Evolutionary conservation across 1,140 invertebrate species (phyloP).

Genomic region (Pseudachorutes palmiensis): DNA sequence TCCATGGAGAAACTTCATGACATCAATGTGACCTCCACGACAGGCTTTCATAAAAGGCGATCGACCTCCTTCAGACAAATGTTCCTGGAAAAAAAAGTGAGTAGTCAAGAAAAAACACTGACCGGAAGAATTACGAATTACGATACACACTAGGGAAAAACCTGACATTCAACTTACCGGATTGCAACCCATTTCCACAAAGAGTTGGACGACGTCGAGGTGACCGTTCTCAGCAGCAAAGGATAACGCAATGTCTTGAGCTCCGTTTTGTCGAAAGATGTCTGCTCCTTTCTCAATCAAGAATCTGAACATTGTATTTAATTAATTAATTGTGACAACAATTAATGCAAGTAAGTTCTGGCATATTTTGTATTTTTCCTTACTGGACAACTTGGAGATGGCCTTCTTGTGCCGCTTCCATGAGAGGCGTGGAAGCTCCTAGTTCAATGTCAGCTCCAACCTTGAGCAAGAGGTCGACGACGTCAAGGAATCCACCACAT

Average conservation of each 20-base stretch:
- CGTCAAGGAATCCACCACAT: conserved; percentile 93
- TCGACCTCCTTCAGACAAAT: conserved; percentile 85
- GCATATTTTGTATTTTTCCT: conserved; percentile 31
- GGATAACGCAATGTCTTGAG: conserved; percentile 92
- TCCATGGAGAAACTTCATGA: conserved; percentile 89
- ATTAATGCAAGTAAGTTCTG: conserved; percentile 5
- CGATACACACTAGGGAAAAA: too few species aligned
- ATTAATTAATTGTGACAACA: background rate
- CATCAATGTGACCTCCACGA: conserved; percentile 94
- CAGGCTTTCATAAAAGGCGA: conserved; percentile 99
- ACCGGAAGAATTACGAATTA: too few species aligned
- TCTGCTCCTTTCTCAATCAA: conserved; percentile 75
- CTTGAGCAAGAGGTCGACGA: conserved; percentile 93
- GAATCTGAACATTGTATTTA: conserved; percentile 47
- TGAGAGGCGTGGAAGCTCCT: conserved; percentile 91
- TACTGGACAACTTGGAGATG: conserved; percentile 82
- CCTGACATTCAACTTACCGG: conserved; percentile 57
- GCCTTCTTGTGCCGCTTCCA: conserved; percentile 97
- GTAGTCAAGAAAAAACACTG: background rate
- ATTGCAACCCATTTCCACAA: conserved; percentile 79
- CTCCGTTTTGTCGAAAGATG: conserved; percentile 87
- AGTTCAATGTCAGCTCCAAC: conserved; percentile 91
- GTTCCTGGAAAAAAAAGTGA: conserved; percentile 53
- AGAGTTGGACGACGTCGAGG: conserved; percentile 82
- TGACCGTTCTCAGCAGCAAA: conserved; percentile 96